A percentile compares a stretch with the other conserved stretches of the same genome.
Conservation (phyloP, 2,113 vertebrate species). For the Tenrec ecaudatus region DNA sequence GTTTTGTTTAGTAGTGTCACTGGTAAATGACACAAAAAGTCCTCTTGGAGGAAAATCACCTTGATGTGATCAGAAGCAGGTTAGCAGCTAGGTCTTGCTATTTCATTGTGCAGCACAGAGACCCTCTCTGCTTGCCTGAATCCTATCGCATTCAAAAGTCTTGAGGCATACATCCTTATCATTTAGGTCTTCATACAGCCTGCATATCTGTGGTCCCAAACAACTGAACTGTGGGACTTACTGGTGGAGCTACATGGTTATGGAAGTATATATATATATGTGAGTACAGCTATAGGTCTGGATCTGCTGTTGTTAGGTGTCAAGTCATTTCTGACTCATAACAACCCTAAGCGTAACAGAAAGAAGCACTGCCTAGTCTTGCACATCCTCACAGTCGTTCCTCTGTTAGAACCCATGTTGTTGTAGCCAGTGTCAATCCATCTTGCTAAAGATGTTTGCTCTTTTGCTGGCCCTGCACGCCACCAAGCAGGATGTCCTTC, state of each 20-base stretch:
- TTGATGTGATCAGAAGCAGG: not conserved
- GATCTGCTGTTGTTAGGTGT: too few species aligned
- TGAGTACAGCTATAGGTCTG: too few species aligned
- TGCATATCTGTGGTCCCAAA: not conserved
- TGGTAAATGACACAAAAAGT: slow-evolving; percentile 40
- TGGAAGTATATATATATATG: not conserved
- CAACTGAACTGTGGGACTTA: slow-evolving; percentile 25
- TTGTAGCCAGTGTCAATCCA: too few species aligned
- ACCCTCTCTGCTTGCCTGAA: not conserved
- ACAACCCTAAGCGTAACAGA: too few species aligned
- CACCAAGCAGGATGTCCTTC: too few species aligned
- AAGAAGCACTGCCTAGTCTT: too few species aligned
- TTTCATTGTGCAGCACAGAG: not conserved
- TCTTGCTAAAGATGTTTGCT: too few species aligned
- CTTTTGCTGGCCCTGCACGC: too few species aligned
- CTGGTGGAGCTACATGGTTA: slow-evolving; percentile 27
- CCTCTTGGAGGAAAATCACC: slow-evolving; percentile 61
- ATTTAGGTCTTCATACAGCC: slow-evolving; percentile 43
- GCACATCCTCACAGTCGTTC: too few species aligned
- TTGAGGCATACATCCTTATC: not conserved
- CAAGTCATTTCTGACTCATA: too few species aligned
- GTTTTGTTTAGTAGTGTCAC: slow-evolving; percentile 21
- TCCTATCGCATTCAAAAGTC: slow-evolving; percentile 9
- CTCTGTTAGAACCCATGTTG: too few species aligned
- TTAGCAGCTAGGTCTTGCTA: not conserved